These are phyloP conservation scores for Lithophane semibrunnea DNA, from an alignment of 2,888 invertebrate genomes.

Conservation along the genomic window DNA sequence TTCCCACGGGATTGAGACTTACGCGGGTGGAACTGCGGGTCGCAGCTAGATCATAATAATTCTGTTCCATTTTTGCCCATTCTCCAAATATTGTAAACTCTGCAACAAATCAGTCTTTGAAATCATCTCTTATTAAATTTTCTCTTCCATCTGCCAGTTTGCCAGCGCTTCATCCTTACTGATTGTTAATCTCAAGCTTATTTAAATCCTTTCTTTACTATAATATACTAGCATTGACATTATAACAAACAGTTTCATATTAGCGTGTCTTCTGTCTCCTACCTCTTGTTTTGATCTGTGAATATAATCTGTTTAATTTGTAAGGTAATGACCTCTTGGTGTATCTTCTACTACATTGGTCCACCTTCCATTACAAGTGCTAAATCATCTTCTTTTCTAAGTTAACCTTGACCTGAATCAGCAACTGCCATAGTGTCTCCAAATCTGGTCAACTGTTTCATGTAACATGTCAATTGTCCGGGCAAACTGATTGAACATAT, in stretches of 20 bases:
- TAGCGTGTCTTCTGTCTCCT: background rate
- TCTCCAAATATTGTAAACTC: background rate
- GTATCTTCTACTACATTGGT: background rate
- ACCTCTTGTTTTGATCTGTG: background rate
- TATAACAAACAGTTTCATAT: background rate
- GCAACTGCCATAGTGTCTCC: conserved; percentile 4
- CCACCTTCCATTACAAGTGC: background rate
- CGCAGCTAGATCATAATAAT: no score
- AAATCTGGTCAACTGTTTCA: conserved; percentile 1
- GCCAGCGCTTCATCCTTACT: background rate
- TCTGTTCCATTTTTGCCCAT: background rate
- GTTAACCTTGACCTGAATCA: conserved; percentile 24
- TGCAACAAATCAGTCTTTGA: background rate
- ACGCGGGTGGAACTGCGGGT: no score
- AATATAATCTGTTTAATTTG: background rate
- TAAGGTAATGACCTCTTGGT: background rate
- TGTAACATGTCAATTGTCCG: conserved; percentile 35
- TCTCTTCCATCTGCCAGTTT: background rate
- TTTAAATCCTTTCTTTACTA: background rate
- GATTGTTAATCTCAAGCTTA: background rate
- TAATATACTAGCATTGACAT: background rate
- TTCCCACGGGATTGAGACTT: no score
- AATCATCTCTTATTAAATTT: background rate
- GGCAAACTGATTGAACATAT: conserved; percentile 41
- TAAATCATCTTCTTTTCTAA: background rate